Conservation (phyloP, 2,888 invertebrate species). For the Mythimna loreyi region DNA sequence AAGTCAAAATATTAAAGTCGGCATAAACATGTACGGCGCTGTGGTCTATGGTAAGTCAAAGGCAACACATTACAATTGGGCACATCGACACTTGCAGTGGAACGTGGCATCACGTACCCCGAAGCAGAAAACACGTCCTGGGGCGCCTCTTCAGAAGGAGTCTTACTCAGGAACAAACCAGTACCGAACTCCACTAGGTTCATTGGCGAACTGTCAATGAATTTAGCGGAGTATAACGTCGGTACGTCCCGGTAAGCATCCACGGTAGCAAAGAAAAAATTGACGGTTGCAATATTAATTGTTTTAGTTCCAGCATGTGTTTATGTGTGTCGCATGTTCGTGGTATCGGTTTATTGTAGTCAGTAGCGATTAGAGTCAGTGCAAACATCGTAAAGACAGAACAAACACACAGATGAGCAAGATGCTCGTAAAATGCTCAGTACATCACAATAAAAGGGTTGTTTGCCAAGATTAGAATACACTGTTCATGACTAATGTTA, state of each 20-base stretch:
- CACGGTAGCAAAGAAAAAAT: conserved; percentile 88
- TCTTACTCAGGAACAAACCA: conserved; percentile 97
- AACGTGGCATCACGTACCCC: conserved; percentile 90
- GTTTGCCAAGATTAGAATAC: conserved; percentile 33
- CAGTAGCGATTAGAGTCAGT: conserved; percentile 49
- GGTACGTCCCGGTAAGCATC: conserved; percentile 84
- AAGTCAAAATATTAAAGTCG: conserved; percentile 49
- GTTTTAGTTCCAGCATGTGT: conserved; percentile 71
- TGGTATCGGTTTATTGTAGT: conserved; percentile 52
- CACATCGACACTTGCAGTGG: conserved; percentile 81
- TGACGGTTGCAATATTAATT: conserved; percentile 81
- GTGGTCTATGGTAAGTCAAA: conserved; percentile 70
- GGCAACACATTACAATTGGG: conserved; percentile 81
- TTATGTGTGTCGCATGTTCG: conserved; percentile 71
- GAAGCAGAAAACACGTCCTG: conserved; percentile 92
- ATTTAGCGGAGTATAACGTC: conserved; percentile 72
- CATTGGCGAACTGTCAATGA: conserved; percentile 95
- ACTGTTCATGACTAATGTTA: conserved; percentile 27
- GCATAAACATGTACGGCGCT: conserved; percentile 60
- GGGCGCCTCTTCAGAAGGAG: conserved; percentile 97
- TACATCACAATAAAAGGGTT: conserved; percentile 40
- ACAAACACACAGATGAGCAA: conserved; percentile 33
- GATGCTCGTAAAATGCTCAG: conserved; percentile 35
- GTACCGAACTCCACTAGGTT: conserved; percentile 99
- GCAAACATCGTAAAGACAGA: conserved; percentile 52